These are phyloP conservation scores for Camponotus fellah DNA, from an alignment of 2,888 invertebrate species.

Conservation along the genomic window DNA sequence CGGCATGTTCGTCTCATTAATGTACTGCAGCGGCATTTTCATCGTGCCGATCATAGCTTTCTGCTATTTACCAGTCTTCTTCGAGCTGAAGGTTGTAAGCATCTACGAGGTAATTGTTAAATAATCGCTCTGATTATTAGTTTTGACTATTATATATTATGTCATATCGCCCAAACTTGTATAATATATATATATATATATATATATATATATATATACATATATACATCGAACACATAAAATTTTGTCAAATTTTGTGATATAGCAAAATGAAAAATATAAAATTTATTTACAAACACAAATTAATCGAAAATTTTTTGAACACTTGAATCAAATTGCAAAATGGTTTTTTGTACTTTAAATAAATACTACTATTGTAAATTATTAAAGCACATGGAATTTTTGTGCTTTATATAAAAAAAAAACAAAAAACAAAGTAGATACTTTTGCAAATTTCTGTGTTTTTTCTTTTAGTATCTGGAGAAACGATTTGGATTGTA, in stretches of 20 bases:
- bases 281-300: neutral
- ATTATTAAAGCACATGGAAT: neutral
- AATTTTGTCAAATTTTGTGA: neutral
- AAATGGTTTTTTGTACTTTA: neutral
- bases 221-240: neutral
- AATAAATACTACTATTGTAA: neutral
- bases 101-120: slow-evolving; percentile 91
- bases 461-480: slow-evolving; percentile 87
- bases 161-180: neutral
- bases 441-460: neutral
- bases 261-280: neutral
- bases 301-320: neutral
- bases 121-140: slow-evolving; percentile 19
- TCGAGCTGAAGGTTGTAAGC: slow-evolving; percentile 93
- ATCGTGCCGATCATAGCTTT: slow-evolving; percentile 93
- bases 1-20: slow-evolving; percentile 93
- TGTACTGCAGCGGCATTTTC: slow-evolving; percentile 92
- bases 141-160: no score
- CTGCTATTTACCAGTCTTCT: slow-evolving; percentile 95
- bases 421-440: neutral
- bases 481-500: slow-evolving; percentile 88
- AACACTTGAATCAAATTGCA: neutral
- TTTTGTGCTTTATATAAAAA: neutral
- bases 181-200: neutral
- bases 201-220: neutral